Evolutionary conservation across 1,140 invertebrate species (phyloP).

Genomic region (Drosophila jambulina): DNA sequence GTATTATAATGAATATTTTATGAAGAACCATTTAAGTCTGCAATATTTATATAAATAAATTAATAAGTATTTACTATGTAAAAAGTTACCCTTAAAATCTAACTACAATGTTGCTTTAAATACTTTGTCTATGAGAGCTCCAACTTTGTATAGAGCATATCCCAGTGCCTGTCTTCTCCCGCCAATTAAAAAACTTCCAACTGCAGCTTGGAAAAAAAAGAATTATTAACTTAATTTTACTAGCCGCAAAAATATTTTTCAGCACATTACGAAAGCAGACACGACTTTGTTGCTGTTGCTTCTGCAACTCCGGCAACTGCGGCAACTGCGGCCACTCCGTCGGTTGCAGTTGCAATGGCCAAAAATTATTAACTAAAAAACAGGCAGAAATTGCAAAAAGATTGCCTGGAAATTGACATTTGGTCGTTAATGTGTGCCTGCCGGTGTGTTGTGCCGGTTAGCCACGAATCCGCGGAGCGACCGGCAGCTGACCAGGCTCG

Average conservation of each 20-base stretch:
- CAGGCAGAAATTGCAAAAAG: slow-evolving; percentile 71
- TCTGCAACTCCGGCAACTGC: slow-evolving; percentile 26
- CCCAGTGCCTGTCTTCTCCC: background rate
- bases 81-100: background rate
- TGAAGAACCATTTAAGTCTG: too few species aligned
- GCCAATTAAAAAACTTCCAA: slow-evolving; percentile 44
- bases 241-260: slow-evolving; percentile 60
- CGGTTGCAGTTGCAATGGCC: slow-evolving; percentile 43
- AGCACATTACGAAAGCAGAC: slow-evolving; percentile 65
- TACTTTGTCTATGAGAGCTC: background rate
- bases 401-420: slow-evolving; percentile 81
- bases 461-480: slow-evolving; percentile 11
- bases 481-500: slow-evolving; percentile 57
- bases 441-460: slow-evolving; percentile 25
- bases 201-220: slow-evolving; percentile 33
- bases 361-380: slow-evolving; percentile 81
- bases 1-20: too few species aligned
- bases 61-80: too few species aligned
- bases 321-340: slow-evolving; percentile 19
- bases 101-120: background rate
- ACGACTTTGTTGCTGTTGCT: slow-evolving; percentile 52
- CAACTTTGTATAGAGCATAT: slow-evolving; percentile 14
- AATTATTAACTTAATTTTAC: slow-evolving; percentile 76
- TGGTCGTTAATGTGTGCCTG: slow-evolving; percentile 73
- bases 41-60: too few species aligned